phyloP scores from a whole-genome alignment of 2,113 vertebrate species.

The Esox niger region DNA sequence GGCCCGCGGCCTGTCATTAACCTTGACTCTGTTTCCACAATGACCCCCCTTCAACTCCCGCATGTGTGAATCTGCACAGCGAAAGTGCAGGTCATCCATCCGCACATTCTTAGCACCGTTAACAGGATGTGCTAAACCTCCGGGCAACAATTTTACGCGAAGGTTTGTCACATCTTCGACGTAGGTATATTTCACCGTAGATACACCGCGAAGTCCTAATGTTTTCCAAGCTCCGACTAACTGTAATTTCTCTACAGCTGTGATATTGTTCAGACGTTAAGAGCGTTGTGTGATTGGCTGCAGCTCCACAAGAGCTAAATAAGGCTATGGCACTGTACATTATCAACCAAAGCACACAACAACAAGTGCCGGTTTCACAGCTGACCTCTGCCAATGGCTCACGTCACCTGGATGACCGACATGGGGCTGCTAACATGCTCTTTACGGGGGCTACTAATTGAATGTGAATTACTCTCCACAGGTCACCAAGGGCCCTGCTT shows the following conservation, averaged over 20 bases:
- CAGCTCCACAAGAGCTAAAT: neutral
- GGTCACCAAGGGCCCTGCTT: neutral
- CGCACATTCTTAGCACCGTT: neutral
- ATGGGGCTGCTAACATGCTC: neutral
- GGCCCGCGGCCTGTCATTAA: constrained; percentile 64
- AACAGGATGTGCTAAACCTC: neutral
- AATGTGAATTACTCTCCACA: neutral
- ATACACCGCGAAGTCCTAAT: neutral
- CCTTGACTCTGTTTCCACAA: constrained; percentile 64
- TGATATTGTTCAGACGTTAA: neutral
- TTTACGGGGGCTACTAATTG: no score
- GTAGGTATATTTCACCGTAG: neutral
- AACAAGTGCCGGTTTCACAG: neutral
- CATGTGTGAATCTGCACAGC: neutral
- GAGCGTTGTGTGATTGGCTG: neutral
- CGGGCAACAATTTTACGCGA: neutral
- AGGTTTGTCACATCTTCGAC: neutral
- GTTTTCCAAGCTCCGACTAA: neutral
- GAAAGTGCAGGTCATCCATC: neutral
- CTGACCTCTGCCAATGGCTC: neutral
- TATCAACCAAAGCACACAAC: neutral
- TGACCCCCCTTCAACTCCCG: constrained; percentile 33
- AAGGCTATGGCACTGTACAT: neutral
- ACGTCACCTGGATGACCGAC: constrained; percentile 2
- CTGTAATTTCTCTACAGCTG: no score